A percentile compares a stretch with the other conserved stretches of the same genome.
phyloP scores from a whole-genome alignment of 1,140 invertebrate genomes.

The Holcopasites calliopsidis region DNA sequence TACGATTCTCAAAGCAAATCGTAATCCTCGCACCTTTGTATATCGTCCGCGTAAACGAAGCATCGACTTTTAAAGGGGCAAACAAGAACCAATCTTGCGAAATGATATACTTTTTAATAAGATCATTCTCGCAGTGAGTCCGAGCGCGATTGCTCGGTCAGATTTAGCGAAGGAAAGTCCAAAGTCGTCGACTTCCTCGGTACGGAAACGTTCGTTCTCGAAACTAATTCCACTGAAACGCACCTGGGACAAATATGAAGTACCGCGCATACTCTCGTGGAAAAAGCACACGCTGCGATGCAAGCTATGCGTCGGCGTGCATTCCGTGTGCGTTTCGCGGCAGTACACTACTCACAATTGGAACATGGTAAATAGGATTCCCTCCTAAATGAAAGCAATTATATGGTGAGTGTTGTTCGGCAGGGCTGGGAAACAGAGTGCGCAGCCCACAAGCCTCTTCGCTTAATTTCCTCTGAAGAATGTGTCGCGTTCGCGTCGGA shows the following conservation, averaged over 20 bases:
- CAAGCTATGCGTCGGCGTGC: too few species aligned
- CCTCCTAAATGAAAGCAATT: slow-evolving; percentile 41
- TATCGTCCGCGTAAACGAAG: background rate
- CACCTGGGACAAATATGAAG: too few species aligned
- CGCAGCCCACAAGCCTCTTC: background rate
- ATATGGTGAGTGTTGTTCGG: slow-evolving; percentile 18
- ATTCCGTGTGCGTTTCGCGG: too few species aligned
- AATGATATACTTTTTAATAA: too few species aligned
- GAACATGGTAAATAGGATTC: background rate
- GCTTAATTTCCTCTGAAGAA: slow-evolving; percentile 44
- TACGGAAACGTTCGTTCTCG: too few species aligned
- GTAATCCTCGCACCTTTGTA: background rate
- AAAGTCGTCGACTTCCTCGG: too few species aligned
- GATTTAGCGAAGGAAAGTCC: too few species aligned
- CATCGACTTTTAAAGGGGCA: background rate
- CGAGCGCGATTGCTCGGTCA: background rate
- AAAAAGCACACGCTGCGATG: too few species aligned
- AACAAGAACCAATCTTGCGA: too few species aligned
- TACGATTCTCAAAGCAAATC: too few species aligned
- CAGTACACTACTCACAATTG: slow-evolving; percentile 12
- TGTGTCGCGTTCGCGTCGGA: slow-evolving; percentile 26
- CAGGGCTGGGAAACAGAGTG: background rate
- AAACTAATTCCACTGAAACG: too few species aligned
- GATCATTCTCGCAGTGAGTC: slow-evolving; percentile 5
- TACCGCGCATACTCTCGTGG: too few species aligned